Base-by-base conservation (phyloP, 2,888 invertebrate species). In the Leptopilina syphax region DNA sequence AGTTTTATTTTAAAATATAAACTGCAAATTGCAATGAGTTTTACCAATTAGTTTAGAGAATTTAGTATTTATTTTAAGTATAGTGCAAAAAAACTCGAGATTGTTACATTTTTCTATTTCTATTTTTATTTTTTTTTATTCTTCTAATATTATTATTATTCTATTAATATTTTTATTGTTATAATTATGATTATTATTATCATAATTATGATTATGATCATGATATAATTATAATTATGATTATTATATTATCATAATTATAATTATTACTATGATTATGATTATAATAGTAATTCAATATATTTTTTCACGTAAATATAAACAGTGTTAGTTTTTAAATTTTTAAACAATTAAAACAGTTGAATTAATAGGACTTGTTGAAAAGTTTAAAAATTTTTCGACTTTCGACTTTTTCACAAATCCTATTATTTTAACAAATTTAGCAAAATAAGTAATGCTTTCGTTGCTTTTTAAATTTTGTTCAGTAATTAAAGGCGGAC, bases 31-130 rank as follows among this genome's bases (percentile, higher is more conserved):
- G 50, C 50, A 50, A 10, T 9, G 50, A 8, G 10, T 50, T 50
- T 68, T 54, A 82, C 65, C 78, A 81, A 47, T 70, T 81, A 50
- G 9, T 79, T 70, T 65, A n/a, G 65, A 80, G 24, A 79, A 8
- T 47, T 66, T 73, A 73, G 57, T 73, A 57, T 70, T 70, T 70
- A 77, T 27, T 57, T 60, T 41, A 12, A 77, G 41, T 50, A 3
- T 50, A 50, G 50, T 50, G 50, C 50, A 34, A 50, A 65, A 18
- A 47, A 13, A 10, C 12, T 24, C 50, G 47, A 24, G 24, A 50
- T 12, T 44, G 24, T 47, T 18, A 63, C 24, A 18, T 9, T 60
- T 18, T 60, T 60, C 8, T 18, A 24, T 65, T 57, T 12, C 1
- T 27, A 65, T 24, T 65, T 24, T 8, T 65, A 18, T 18, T 18